phyloP scores from a whole-genome alignment of 2,113 vertebrate genomes.

The Thinocorus orbignyianus region DNA sequence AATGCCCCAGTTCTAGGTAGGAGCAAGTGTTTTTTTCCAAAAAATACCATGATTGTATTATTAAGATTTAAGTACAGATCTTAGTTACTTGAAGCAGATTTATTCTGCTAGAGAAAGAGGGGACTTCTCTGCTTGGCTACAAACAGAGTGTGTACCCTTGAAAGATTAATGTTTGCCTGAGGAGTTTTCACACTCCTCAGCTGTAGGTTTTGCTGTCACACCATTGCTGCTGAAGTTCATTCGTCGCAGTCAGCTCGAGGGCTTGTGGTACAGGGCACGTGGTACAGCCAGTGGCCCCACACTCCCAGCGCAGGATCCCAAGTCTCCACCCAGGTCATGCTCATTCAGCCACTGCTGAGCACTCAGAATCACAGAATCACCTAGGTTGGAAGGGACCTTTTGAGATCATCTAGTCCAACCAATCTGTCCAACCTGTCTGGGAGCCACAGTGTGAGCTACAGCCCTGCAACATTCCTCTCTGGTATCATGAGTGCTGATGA shows the following conservation, averaged over 20 bases:
- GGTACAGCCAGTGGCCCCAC: neutral
- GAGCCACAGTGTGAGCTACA: fast-evolving
- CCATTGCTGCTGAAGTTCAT: neutral
- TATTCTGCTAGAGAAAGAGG: neutral
- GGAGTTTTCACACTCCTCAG: neutral
- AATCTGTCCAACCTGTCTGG: neutral
- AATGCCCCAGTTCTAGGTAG: neutral
- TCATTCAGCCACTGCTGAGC: fast-evolving
- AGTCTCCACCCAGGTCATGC: neutral
- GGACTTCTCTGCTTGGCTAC: neutral
- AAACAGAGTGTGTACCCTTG: neutral
- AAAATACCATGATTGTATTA: neutral
- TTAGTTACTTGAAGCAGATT: neutral
- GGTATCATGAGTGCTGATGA: too few relatives aligned
- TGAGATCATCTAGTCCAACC: too few relatives aligned
- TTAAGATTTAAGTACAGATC: neutral
- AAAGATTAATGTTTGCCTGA: neutral
- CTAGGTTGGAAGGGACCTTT: too few relatives aligned
- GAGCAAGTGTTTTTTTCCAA: neutral
- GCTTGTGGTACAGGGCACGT: fast-evolving
- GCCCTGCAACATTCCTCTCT: neutral
- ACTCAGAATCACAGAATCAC: too few relatives aligned
- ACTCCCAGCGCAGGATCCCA: neutral
- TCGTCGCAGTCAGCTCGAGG: fast-evolving
- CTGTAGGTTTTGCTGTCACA: neutral